Conservation (phyloP, 2,113 vertebrate genomes). For the Isichthys henryi region DNA sequence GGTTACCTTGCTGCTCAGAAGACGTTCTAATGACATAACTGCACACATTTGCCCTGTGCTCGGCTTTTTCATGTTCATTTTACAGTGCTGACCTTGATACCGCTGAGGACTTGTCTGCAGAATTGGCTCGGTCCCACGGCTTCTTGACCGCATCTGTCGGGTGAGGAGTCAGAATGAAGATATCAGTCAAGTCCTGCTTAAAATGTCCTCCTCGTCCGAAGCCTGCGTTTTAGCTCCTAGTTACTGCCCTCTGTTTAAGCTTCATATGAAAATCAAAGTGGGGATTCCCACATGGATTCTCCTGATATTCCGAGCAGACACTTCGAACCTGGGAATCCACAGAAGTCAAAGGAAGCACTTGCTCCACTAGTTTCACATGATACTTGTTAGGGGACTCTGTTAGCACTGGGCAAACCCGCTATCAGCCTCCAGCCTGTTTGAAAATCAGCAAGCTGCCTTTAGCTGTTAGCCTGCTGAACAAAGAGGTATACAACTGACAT, state of each 20-base stretch:
- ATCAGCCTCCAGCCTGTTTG: not conserved
- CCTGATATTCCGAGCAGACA: not conserved
- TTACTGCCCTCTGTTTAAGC: not conserved
- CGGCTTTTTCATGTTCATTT: not conserved
- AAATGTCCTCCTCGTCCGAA: not conserved
- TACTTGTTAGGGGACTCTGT: not conserved
- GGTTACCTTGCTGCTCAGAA: not conserved
- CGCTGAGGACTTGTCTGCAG: slow-evolving; percentile 85
- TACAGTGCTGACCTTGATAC: slow-evolving; percentile 78
- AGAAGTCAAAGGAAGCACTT: not conserved
- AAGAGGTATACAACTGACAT: not conserved
- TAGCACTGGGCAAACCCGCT: not conserved
- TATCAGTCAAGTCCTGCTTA: not conserved
- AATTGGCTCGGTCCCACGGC: slow-evolving; percentile 96
- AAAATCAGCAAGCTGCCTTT: not conserved
- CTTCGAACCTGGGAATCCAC: not conserved
- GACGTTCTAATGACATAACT: not conserved
- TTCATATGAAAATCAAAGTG: not conserved
- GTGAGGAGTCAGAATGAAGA: not conserved
- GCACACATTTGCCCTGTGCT: not conserved
- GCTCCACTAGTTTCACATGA: not conserved
- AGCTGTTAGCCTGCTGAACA: not conserved
- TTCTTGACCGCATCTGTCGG: slow-evolving; percentile 87
- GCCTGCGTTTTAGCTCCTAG: not conserved
- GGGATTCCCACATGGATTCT: not conserved